These are phyloP conservation scores for Scaptodrosophila lebanonensis DNA, from an alignment of 1,140 invertebrate species.

Conservation along the genomic window DNA sequence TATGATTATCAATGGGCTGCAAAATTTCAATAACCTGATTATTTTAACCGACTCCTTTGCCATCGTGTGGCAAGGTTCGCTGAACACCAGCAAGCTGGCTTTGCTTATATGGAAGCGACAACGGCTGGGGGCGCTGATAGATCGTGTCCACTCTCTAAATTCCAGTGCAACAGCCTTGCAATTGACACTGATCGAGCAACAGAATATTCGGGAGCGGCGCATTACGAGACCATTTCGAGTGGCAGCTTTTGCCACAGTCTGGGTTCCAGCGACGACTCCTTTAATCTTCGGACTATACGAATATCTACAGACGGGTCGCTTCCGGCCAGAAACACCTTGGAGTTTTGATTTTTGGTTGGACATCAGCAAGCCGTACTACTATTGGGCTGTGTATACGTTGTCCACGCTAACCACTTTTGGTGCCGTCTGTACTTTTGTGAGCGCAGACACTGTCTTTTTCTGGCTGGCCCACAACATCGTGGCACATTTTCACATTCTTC, in stretches of 20 bases:
- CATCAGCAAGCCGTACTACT: slow-evolving; percentile 9
- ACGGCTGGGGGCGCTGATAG: slow-evolving; percentile 9
- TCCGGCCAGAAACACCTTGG: slow-evolving; percentile 33
- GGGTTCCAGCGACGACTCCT: slow-evolving; percentile 21
- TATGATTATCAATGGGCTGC: slow-evolving; percentile 31
- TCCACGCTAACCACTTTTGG: slow-evolving; percentile 23
- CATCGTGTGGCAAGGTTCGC: slow-evolving; percentile 19
- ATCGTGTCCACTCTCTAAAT: slow-evolving; percentile 27
- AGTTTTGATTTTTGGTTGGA: slow-evolving; percentile 50
- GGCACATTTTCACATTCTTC: slow-evolving; percentile 35
- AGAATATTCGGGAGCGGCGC: slow-evolving; percentile 28
- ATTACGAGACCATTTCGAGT: slow-evolving; percentile 26
- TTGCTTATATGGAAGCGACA: slow-evolving; percentile 21
- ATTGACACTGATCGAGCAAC: neutral
- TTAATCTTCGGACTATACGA: slow-evolving; percentile 10
- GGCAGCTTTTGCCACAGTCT: slow-evolving; percentile 12
- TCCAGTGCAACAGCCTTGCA: neutral
- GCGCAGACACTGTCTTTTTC: slow-evolving; percentile 40
- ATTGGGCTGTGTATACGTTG: slow-evolving; percentile 40
- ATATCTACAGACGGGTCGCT: slow-evolving; percentile 2
- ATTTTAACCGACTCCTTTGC: slow-evolving; percentile 26
- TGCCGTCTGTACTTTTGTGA: slow-evolving; percentile 20
- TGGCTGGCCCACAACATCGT: slow-evolving; percentile 47
- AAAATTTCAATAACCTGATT: slow-evolving; percentile 24
- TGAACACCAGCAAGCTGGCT: slow-evolving; percentile 33